phyloP scores from a whole-genome alignment of 2,797 vertebrate genomes.

The Hozukius guyotensis region DNA sequence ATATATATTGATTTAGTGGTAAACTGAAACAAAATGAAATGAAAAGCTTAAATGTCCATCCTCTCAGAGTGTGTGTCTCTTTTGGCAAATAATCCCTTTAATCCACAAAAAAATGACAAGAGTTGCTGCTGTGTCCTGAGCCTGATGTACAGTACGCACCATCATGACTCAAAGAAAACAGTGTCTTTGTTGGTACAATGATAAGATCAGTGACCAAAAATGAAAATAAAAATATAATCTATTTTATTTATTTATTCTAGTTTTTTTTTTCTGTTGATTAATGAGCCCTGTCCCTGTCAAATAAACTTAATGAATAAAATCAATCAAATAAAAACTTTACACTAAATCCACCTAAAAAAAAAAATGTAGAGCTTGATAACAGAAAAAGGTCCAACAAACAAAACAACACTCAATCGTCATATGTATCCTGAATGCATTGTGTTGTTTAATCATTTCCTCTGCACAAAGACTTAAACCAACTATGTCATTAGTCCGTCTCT shows the following conservation, averaged over 20 bases:
- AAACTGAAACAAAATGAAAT: slow-evolving; percentile 34
- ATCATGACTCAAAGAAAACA: background rate
- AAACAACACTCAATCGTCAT: no score
- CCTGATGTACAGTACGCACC: background rate
- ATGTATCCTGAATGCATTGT: background rate
- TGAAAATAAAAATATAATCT: background rate
- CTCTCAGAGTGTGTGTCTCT: background rate
- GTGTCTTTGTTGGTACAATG: no score
- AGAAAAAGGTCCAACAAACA: background rate
- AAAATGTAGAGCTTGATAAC: background rate
- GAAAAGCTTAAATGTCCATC: slow-evolving; percentile 17
- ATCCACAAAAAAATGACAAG: background rate
- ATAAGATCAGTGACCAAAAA: no score
- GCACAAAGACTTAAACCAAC: background rate
- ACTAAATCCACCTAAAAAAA: no score
- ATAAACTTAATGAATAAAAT: background rate
- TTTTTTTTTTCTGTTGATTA: background rate
- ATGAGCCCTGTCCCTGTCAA: background rate
- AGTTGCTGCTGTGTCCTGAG: background rate
- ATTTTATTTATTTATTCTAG: background rate
- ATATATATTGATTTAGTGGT: slow-evolving; percentile 23
- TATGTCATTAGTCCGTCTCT: background rate
- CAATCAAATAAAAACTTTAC: no score
- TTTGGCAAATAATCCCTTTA: slow-evolving; percentile 1
- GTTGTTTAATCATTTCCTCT: background rate